A percentile compares a stretch with the other conserved stretches of the same genome.
Evolutionary conservation across 2,113 vertebrate species (phyloP).

Genomic region (Barbus barbus): DNA sequence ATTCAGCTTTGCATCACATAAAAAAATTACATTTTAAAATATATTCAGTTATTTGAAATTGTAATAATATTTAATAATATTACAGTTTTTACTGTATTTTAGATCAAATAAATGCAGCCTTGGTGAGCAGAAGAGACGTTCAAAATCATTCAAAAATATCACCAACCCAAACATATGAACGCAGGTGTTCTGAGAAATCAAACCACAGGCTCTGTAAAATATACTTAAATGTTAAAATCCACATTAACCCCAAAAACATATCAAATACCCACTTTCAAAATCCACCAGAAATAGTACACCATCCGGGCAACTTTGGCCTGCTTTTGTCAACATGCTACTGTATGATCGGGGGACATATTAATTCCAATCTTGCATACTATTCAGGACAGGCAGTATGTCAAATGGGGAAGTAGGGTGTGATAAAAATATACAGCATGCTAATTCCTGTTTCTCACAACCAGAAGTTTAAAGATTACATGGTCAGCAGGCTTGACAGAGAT

Average conservation of each 20-base stretch:
- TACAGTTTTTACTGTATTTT: neutral
- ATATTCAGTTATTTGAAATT: neutral
- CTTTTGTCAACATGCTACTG: neutral
- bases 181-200: neutral
- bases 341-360: neutral
- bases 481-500: neutral
- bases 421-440: slow-evolving; percentile 3
- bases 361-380: neutral
- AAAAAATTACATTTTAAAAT: neutral
- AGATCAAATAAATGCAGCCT: neutral
- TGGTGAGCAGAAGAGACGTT: neutral
- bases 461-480: neutral
- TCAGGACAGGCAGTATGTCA: neutral
- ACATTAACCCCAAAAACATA: neutral
- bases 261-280: neutral
- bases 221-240: neutral
- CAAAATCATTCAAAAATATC: neutral
- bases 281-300: neutral
- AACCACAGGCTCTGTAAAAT: neutral
- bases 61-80: neutral
- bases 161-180: neutral
- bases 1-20: neutral
- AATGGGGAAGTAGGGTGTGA: slow-evolving; percentile 4
- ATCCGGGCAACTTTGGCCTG: neutral
- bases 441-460: neutral